These are phyloP conservation scores for Platyrinchus mystaceus DNA, from an alignment of 2,797 vertebrate genomes.

Conservation along the genomic window DNA sequence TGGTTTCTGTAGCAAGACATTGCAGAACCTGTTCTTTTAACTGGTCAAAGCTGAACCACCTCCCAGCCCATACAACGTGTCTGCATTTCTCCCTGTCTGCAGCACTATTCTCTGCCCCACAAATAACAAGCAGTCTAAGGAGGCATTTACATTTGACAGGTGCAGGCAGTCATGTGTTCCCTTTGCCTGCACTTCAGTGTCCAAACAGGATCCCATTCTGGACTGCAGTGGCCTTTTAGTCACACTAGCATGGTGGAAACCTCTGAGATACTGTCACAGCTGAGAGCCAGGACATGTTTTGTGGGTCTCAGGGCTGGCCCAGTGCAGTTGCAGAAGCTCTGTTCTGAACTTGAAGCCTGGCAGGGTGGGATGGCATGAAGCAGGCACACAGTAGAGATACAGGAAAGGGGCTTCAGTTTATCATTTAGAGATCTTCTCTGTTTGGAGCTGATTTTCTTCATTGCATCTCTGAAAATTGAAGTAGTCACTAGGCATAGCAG, in stretches of 20 bases:
- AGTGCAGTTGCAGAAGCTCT: neutral
- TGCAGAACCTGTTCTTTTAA: neutral
- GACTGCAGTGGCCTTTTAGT: neutral
- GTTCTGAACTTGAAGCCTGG: neutral
- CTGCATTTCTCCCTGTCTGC: neutral
- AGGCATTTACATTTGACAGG: neutral
- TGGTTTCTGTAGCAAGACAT: neutral
- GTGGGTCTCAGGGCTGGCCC: neutral
- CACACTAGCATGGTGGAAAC: neutral
- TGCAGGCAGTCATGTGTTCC: neutral
- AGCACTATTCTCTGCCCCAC: neutral
- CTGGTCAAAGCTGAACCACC: neutral
- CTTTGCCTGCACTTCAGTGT: neutral
- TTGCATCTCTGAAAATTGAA: neutral
- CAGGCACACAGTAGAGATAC: neutral
- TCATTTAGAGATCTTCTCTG: neutral
- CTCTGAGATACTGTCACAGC: neutral
- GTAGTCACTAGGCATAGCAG: neutral
- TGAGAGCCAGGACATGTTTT: neutral
- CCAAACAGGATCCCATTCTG: neutral
- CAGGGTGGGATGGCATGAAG: neutral
- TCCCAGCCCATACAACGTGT: neutral
- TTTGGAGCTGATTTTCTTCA: neutral
- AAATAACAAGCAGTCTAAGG: neutral
- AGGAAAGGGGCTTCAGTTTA: neutral